Percentiles rank a stretch among this genome's conserved stretches.
Conservation (phyloP, 2,113 vertebrate genomes). For the Uria aalge region DNA sequence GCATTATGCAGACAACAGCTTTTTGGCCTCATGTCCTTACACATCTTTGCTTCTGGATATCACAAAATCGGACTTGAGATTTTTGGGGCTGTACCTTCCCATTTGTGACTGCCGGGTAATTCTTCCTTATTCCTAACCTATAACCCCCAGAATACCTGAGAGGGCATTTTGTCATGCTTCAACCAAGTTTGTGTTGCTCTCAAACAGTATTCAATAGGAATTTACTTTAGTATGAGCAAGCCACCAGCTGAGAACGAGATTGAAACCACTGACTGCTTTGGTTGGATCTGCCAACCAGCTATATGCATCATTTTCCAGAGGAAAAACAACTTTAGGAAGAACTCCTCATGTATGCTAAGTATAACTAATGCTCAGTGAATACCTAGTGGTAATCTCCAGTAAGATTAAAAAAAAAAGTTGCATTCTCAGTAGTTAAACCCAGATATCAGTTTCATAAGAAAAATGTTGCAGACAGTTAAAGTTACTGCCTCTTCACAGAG, state of each 20-base stretch:
- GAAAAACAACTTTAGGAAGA: background rate
- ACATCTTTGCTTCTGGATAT: background rate
- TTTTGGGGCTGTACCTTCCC: background rate
- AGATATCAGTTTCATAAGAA: background rate
- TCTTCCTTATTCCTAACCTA: background rate
- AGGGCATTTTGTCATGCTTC: background rate
- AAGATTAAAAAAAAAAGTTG: background rate
- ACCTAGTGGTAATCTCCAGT: background rate
- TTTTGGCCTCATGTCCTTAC: background rate
- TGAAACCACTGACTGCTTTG: background rate
- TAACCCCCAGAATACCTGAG: background rate
- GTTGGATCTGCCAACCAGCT: background rate
- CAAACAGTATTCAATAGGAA: background rate
- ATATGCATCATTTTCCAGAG: background rate
- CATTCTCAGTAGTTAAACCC: background rate
- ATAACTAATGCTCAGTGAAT: background rate
- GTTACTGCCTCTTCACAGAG: background rate
- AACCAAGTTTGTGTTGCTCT: background rate
- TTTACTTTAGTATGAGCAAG: background rate
- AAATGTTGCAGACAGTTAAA: background rate
- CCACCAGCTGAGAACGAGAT: background rate
- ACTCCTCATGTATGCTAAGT: background rate
- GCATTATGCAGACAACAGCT: background rate
- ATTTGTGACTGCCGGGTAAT: background rate
- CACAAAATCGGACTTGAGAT: background rate